Conservation (phyloP, 2,888 invertebrate genomes). For the Aricia artaxerxes region DNA sequence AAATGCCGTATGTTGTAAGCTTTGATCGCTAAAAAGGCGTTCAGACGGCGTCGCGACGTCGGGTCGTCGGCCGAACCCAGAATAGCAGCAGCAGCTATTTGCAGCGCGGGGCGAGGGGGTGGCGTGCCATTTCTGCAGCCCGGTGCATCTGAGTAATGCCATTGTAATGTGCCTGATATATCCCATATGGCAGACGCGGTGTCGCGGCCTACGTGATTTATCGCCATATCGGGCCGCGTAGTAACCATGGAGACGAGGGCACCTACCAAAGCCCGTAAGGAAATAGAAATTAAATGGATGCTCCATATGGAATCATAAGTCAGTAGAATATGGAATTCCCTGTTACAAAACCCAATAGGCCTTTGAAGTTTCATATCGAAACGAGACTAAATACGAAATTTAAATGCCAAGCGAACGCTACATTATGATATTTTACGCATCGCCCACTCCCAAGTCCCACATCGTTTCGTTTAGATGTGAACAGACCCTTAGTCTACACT, state of each 20-base stretch:
- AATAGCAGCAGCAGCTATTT: conserved; percentile 75
- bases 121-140: conserved; percentile 80
- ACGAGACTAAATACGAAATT: not conserved
- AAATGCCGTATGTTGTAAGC: conserved; percentile 73
- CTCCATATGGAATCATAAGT: not conserved
- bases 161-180: conserved; percentile 79
- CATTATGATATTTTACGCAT: too few species aligned
- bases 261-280: not conserved
- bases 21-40: conserved; percentile 75
- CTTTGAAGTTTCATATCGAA: not conserved
- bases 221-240: conserved; percentile 5
- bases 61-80: conserved; percentile 79
- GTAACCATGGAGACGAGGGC: not conserved
- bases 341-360: too few species aligned
- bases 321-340: too few species aligned
- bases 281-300: not conserved
- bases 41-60: conserved; percentile 80
- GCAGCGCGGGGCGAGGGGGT: conserved; percentile 68
- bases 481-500: too few species aligned
- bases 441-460: too few species aligned
- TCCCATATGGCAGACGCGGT: conserved; percentile 68
- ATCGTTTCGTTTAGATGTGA: too few species aligned
- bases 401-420: not conserved
- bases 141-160: conserved; percentile 80
- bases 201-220: conserved; percentile 56